A percentile compares a stretch with the other conserved stretches of the same genome.
phyloP scores from a whole-genome alignment of 1,140 invertebrate species.

The Capitella teleta region DNA sequence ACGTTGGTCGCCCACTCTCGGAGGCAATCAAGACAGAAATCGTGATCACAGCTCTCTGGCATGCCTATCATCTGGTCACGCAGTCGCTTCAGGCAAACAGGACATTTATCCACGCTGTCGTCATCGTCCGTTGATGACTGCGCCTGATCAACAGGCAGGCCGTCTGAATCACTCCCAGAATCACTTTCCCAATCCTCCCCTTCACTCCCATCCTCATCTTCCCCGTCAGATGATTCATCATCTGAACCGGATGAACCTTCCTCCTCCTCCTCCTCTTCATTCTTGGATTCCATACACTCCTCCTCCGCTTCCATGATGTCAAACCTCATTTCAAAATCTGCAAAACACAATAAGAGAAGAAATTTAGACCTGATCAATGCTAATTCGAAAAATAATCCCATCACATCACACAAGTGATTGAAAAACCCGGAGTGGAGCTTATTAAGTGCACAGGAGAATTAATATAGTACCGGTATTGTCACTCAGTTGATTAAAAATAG shows the following conservation, averaged over 20 bases:
- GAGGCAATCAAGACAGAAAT: constrained; percentile 78
- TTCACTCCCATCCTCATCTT: constrained; percentile 7
- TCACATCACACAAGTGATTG: no score
- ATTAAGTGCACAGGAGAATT: no score
- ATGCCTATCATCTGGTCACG: constrained; percentile 64
- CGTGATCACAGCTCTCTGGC: constrained; percentile 75
- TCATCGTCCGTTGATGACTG: not conserved
- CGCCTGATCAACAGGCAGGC: not conserved
- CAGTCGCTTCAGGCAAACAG: constrained; percentile 58
- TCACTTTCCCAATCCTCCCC: constrained; percentile 10
- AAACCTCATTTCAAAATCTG: no score
- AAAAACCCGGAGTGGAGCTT: no score
- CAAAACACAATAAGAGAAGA: no score
- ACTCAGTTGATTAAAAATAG: no score
- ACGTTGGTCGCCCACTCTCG: constrained; percentile 86
- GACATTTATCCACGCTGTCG: constrained; percentile 52
- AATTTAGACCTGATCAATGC: no score
- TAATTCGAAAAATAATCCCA: no score
- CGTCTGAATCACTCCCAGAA: constrained; percentile 6
- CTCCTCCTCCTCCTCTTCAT: constrained; percentile 9
- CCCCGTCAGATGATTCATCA: constrained; percentile 5
- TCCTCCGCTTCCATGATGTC: no score
- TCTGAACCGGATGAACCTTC: constrained; percentile 11
- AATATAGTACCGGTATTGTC: no score
- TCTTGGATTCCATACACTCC: no score